A percentile compares a stretch with the other conserved stretches of the same genome.
phyloP scores from a whole-genome alignment of 1,140 invertebrate species.

The Triops longicaudatus region DNA sequence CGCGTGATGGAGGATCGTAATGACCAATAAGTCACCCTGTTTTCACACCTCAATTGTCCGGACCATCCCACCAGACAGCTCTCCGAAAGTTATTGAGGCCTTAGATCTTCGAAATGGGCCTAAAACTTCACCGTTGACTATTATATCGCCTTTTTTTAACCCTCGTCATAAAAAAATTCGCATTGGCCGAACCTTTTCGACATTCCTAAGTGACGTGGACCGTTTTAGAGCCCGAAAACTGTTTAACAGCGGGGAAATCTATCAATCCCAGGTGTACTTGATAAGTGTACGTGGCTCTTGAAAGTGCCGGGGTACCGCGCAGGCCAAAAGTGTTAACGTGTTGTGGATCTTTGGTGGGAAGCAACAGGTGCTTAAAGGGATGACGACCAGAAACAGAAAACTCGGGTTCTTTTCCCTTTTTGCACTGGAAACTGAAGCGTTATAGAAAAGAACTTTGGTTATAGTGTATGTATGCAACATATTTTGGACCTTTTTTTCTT shows the following conservation, averaged over 20 bases:
- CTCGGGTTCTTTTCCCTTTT: not conserved
- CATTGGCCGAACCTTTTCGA: not conserved
- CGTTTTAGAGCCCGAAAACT: not conserved
- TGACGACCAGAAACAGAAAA: not conserved
- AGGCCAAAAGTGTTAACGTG: constrained; percentile 4
- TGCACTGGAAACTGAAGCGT: not conserved
- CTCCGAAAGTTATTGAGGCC: not conserved
- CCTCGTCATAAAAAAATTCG: not conserved
- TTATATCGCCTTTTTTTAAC: not conserved
- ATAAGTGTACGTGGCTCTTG: not conserved
- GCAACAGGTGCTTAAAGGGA: constrained; percentile 11
- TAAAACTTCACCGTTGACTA: constrained; percentile 6
- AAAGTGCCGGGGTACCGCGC: not conserved
- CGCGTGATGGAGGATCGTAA: not conserved
- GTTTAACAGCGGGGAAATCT: not conserved
- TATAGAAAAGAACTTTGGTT: not conserved
- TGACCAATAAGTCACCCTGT: constrained; percentile 6
- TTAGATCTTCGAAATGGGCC: not conserved
- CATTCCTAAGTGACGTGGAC: no score
- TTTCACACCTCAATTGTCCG: constrained; percentile 5
- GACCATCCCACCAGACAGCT: constrained; percentile 12
- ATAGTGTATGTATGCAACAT: not conserved
- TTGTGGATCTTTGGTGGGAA: not conserved
- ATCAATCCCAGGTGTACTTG: not conserved
- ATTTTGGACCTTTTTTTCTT: not conserved